Evolutionary conservation across 2,113 vertebrate species (phyloP), one percentile per base, ranked within the genome.

Genomic region (Tychaedon coryphoeus): DNA sequence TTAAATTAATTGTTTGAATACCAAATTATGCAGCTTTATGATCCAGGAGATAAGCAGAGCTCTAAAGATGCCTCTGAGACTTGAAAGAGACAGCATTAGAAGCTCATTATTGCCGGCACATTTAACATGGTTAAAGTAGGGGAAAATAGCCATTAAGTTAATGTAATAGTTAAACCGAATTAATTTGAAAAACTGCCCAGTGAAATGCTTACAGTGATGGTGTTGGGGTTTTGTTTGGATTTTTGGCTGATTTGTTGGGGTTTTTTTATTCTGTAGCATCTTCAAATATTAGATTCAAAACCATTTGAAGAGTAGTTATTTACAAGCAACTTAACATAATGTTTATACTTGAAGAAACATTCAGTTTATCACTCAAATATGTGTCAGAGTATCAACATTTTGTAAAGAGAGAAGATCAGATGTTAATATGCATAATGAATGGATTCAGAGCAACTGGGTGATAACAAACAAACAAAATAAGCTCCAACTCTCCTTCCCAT

Each of bases 1-100:
- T 97, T 97, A 98, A 98, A 98, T 98, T 97, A 98, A 98, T 98
- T 98, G 98, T 98, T 98, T 98, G 96, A 98, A 98, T 97, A 98
- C 97, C 97, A 97, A 98, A 98, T 98, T 98, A 98, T 97, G 97
- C 97, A 97, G 97, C 96, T 98, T 98, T 98, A 98, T 98, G 98
- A 98, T 98, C 97, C 98, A 97, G 88, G 95, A 98, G 98, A 98
- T 98, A 98, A 98, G 97, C 97, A 96, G 96, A 82, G 92, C 96
- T 96, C 96, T 98, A 98, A 98, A 98, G 97, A 98, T 97, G 97
- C 98, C 98, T 97, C 96, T 97, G 98, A 98, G 98, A 98, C 97
- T 97, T 94, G 84, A 96, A 96, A 97, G 96, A 98, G 97, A 98
- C 92, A 97, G 97, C 97, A 97, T 98, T 98, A 98, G 98, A 95